Base-by-base conservation (phyloP, 2,797 vertebrate genomes). In the Tauraco hartlaubi region DNA sequence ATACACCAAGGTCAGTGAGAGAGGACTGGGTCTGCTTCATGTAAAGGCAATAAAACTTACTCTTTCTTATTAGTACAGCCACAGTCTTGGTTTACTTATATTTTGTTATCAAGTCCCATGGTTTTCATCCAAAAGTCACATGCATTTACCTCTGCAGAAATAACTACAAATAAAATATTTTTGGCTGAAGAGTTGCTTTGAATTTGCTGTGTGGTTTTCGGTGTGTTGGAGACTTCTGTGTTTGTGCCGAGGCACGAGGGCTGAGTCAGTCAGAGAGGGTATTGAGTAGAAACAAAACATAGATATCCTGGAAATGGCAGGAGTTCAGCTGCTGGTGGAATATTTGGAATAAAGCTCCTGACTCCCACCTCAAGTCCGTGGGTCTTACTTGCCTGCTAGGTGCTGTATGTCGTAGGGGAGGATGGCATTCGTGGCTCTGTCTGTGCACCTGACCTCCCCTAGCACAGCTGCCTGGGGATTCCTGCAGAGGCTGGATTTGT, bases 371-470 rank as follows among this genome's bases (percentile, higher is more conserved):
- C 10, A 35, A 23, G 20, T 31, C 44, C 1, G 0, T 25, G 44
- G 51, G n/a, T 58, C 9, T 64, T 4, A 2, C 35, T 90, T 0
- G 1, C 26, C 39, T n/a, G 31, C 59, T 37, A 28, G 48, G 22
- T 56, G 55, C 58, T 67, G 0, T 5, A 5, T 28, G 52, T 37
- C 2, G 0, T 6, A 15, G 39, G 26, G 28, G 2, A 25, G 37
- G 26, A 18, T 59, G 66, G 59, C 15, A 35, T 35, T 78, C 0
- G 3, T 67, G 76, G 8, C 41, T 69, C 9, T 8, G 6, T n/a
- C 31, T 49, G 54, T 41, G 29, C 20, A 10, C 16, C 64, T 10
- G 6, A 14, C 33, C 28, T 49, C 35, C 59, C 44, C 20, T 23
- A 44, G 75, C 31, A 35, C 2, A 1, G 43, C 68, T 51, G 48